Evolutionary conservation across 2,113 vertebrate genomes (phyloP).

Genomic region (Heterotilapia buettikoferi): DNA sequence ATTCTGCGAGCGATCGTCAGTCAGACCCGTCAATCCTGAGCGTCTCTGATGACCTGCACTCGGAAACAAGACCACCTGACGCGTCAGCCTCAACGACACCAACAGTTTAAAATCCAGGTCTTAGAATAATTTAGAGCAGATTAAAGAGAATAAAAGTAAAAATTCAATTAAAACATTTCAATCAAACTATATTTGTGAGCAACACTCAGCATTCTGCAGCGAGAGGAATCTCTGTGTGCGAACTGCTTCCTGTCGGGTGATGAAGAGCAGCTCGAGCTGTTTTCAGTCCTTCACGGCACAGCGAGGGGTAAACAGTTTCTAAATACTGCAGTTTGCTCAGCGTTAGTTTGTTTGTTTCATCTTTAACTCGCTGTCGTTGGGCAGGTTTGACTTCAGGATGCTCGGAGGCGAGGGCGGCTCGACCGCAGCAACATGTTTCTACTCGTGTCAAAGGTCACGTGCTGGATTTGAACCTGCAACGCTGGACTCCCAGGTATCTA

Average conservation of each 20-base stretch:
- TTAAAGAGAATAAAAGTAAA: neutral
- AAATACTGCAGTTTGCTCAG: neutral
- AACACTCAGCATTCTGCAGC: neutral
- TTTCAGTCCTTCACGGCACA: neutral
- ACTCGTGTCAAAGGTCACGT: neutral
- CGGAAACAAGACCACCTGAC: neutral
- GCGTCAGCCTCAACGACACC: neutral
- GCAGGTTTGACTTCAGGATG: neutral
- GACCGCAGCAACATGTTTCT: neutral
- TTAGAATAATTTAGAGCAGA: neutral
- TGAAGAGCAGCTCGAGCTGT: neutral
- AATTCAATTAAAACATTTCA: neutral
- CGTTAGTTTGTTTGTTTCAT: neutral
- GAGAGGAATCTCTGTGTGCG: neutral
- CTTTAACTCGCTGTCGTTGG: neutral
- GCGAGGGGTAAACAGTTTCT: neutral
- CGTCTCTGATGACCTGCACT: neutral
- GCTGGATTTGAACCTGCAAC: neutral
- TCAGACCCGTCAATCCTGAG: neutral
- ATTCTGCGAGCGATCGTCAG: neutral
- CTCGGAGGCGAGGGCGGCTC: neutral
- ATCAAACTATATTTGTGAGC: neutral
- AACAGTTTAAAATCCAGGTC: neutral
- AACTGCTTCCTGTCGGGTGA: neutral
- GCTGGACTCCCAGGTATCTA: neutral